A percentile compares a stretch with the other conserved stretches of the same genome.
Conservation (phyloP, 1,140 invertebrate species). For the Aphelenchoides besseyi region DNA sequence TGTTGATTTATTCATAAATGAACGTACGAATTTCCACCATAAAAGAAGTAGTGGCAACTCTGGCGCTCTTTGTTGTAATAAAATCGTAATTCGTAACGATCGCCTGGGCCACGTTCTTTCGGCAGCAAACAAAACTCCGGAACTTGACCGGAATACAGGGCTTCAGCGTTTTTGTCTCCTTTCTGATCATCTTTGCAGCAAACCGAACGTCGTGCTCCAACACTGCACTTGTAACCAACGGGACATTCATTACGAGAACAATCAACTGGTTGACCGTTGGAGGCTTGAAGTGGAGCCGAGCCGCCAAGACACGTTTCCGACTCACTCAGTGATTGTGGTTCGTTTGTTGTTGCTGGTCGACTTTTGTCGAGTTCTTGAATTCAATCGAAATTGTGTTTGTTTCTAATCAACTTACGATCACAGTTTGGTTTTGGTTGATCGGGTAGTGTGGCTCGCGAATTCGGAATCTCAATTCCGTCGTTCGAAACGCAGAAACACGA, state of each 20-base stretch:
- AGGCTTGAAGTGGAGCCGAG: slow-evolving; percentile 42
- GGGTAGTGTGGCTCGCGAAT: slow-evolving; percentile 47
- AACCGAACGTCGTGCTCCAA: slow-evolving; percentile 37
- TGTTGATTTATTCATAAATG: not conserved
- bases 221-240: slow-evolving; percentile 50
- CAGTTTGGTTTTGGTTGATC: slow-evolving; percentile 53
- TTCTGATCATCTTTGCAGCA: slow-evolving; percentile 57
- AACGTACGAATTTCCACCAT: slow-evolving; percentile 58
- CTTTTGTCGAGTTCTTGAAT: slow-evolving; percentile 26
- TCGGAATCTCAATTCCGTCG: slow-evolving; percentile 56
- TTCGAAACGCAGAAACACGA: slow-evolving; percentile 58
- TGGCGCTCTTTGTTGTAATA: slow-evolving; percentile 62
- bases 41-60: slow-evolving; percentile 73
- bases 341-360: slow-evolving; percentile 37
- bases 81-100: slow-evolving; percentile 59
- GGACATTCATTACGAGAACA: slow-evolving; percentile 53
- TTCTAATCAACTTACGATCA: slow-evolving; percentile 44
- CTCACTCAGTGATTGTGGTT: slow-evolving; percentile 34
- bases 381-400: not conserved
- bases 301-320: slow-evolving; percentile 37
- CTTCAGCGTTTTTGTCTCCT: not conserved
- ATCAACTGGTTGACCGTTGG: slow-evolving; percentile 45
- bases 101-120: slow-evolving; percentile 61
- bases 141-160: not conserved
- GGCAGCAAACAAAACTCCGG: slow-evolving; percentile 33